Percentiles rank a stretch among this genome's conserved stretches.
Conservation (phyloP, 2,113 vertebrate species). For the Ptyas mucosa region DNA sequence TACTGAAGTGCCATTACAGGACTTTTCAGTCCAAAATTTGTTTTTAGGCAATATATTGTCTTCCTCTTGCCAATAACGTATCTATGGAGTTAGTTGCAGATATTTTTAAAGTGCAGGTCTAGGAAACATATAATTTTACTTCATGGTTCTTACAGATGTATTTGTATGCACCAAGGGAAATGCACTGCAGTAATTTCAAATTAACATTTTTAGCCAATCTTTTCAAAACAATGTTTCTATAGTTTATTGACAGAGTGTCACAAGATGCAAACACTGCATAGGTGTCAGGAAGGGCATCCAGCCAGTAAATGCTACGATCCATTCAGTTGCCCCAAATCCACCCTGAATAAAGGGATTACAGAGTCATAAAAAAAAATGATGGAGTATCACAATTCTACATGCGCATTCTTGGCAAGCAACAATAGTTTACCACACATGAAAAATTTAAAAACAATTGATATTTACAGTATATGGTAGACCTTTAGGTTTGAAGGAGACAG, state of each 20-base stretch:
- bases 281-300: not conserved
- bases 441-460: not conserved
- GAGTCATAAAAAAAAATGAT: not conserved
- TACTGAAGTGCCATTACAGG: constrained; percentile 44
- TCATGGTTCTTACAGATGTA: constrained; percentile 31
- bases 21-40: constrained; percentile 44
- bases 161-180: constrained; percentile 54
- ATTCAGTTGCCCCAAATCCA: not conserved
- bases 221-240: constrained; percentile 16
- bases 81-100: constrained; percentile 33
- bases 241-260: not conserved
- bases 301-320: not conserved
- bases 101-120: constrained; percentile 41
- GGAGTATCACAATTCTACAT: not conserved
- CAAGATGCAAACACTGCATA: not conserved
- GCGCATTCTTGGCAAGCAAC: not conserved
- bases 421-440: not conserved
- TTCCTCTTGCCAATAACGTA: constrained; percentile 46
- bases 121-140: constrained; percentile 40
- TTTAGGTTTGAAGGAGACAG: not conserved
- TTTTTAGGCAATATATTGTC: constrained; percentile 53
- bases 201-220: constrained; percentile 53
- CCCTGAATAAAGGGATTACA: not conserved
- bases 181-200: constrained; percentile 42
- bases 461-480: not conserved